Conservation (phyloP, 2,797 vertebrate genomes). For the Thalassophryne amazonica region DNA sequence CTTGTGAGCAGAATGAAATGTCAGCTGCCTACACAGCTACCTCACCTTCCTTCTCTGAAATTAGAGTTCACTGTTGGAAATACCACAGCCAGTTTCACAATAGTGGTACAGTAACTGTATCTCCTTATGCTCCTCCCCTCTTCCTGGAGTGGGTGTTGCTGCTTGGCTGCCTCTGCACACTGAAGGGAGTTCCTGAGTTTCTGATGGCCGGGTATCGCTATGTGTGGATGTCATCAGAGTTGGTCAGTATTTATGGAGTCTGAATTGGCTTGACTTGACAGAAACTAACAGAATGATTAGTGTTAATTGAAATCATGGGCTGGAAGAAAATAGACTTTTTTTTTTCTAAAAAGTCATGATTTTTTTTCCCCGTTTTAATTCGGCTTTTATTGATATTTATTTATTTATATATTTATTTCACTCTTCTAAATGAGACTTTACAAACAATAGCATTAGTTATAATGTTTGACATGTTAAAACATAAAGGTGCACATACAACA, state of each 20-base stretch:
- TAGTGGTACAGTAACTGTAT: slow-evolving; percentile 14
- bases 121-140: slow-evolving; percentile 18
- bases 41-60: slow-evolving; percentile 48
- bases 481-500: no score
- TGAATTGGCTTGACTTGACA: slow-evolving; percentile 14
- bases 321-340: no score
- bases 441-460: no score
- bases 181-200: slow-evolving; percentile 38
- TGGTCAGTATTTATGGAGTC: slow-evolving; percentile 27
- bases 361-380: no score
- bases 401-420: no score
- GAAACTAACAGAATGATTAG: slow-evolving; percentile 5
- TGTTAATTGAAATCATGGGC: slow-evolving; percentile 1
- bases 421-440: no score
- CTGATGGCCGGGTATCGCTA: slow-evolving; percentile 14
- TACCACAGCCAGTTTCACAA: slow-evolving; percentile 38
- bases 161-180: slow-evolving; percentile 14
- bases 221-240: slow-evolving; percentile 32
- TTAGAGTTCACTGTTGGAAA: slow-evolving; percentile 50
- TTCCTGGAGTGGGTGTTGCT: slow-evolving; percentile 22
- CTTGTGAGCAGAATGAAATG: slow-evolving; percentile 35
- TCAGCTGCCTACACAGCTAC: slow-evolving; percentile 21
- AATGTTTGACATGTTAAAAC: no score
- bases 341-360: no score
- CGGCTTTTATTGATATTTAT: no score